Evolutionary conservation across 2,113 vertebrate species (phyloP).

Genomic region (Malaclemys terrapin): DNA sequence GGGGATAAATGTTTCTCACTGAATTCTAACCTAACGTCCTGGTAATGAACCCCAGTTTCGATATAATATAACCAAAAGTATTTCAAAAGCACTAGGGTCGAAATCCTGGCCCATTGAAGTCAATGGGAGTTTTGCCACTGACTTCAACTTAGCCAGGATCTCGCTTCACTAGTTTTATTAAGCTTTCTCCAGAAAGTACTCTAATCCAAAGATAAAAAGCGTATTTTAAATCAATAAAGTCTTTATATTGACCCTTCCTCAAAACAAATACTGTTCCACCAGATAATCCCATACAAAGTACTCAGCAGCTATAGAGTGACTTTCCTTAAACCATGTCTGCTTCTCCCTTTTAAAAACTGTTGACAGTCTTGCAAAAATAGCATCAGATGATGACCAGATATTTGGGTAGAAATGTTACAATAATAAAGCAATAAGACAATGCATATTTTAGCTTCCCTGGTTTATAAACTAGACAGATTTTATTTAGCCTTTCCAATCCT

Average conservation of each 20-base stretch:
- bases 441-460: neutral
- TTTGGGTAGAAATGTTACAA: neutral
- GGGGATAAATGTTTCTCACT: neutral
- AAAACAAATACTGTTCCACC: neutral
- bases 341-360: neutral
- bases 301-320: neutral
- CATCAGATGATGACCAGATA: neutral
- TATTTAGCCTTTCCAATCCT: neutral
- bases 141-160: neutral
- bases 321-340: neutral
- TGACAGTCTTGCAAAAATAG: neutral
- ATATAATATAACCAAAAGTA: neutral
- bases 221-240: conserved; percentile 7
- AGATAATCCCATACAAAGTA: neutral
- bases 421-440: neutral
- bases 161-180: neutral
- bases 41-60: neutral
- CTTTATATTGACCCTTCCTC: neutral
- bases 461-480: neutral
- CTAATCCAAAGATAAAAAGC: neutral
- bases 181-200: neutral
- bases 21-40: neutral
- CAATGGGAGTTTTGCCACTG: neutral
- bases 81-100: neutral
- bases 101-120: neutral